These are phyloP conservation scores for Schizaphis graminum DNA, from an alignment of 2,888 invertebrate species.

Conservation along the genomic window DNA sequence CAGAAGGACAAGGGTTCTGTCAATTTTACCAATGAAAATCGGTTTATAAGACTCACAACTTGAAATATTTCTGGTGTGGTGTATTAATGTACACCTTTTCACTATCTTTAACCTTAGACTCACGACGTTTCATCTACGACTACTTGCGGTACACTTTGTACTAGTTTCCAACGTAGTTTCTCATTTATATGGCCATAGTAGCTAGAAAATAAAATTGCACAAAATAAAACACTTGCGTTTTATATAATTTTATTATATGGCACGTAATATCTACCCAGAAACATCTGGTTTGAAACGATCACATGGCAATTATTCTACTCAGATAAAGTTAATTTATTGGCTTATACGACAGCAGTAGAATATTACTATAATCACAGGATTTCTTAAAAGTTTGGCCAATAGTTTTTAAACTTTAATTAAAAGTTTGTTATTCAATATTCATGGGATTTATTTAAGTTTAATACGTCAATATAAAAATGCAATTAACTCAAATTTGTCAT, in stretches of 20 bases:
- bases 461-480: neutral
- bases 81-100: neutral
- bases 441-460: neutral
- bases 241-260: neutral
- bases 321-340: neutral
- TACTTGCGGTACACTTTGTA: neutral
- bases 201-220: neutral
- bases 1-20: neutral
- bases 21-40: neutral
- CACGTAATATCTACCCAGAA: neutral
- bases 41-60: neutral
- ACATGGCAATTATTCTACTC: neutral
- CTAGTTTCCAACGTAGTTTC: neutral
- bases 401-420: conserved; percentile 1
- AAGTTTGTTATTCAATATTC: neutral
- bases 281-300: neutral
- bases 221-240: neutral
- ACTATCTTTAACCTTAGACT: neutral
- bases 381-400: neutral
- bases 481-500: neutral
- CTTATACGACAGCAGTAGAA: neutral
- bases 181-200: neutral
- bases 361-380: neutral
- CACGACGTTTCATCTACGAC: neutral
- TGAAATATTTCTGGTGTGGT: neutral